phyloP scores from a whole-genome alignment of 2,113 vertebrate genomes.

The Myiopsitta monachus region DNA sequence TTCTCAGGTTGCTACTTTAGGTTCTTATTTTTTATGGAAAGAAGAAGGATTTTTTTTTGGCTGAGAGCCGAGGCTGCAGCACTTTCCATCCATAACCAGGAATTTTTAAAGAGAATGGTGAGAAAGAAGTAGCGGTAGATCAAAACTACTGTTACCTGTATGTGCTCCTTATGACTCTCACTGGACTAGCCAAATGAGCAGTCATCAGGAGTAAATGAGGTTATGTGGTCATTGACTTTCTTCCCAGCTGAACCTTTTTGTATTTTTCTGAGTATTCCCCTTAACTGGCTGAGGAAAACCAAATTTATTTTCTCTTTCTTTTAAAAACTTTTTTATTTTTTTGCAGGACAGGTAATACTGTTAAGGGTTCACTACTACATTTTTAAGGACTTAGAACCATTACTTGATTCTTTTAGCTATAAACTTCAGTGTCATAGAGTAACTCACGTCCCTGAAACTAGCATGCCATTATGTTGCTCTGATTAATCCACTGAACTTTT shows the following conservation, averaged over 20 bases:
- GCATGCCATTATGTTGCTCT: neutral
- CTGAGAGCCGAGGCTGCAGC: neutral
- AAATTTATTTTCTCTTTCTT: neutral
- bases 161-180: neutral
- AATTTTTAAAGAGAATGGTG: neutral
- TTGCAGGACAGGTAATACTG: neutral
- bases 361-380: neutral
- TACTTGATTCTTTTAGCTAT: neutral
- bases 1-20: neutral
- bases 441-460: neutral
- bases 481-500: neutral
- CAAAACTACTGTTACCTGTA: neutral
- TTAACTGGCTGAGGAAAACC: accelerated
- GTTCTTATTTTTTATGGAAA: neutral
- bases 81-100: neutral
- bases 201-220: neutral
- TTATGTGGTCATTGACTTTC: neutral
- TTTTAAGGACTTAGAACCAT: neutral
- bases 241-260: neutral
- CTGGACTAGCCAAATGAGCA: neutral
- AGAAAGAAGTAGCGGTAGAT: neutral
- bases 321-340: neutral
- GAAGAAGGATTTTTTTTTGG: neutral
- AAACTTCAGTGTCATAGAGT: neutral
- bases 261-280: neutral